These are phyloP conservation scores for Eptatretus burgeri DNA, from an alignment of 2,113 vertebrate genomes.

Conservation along the genomic window DNA sequence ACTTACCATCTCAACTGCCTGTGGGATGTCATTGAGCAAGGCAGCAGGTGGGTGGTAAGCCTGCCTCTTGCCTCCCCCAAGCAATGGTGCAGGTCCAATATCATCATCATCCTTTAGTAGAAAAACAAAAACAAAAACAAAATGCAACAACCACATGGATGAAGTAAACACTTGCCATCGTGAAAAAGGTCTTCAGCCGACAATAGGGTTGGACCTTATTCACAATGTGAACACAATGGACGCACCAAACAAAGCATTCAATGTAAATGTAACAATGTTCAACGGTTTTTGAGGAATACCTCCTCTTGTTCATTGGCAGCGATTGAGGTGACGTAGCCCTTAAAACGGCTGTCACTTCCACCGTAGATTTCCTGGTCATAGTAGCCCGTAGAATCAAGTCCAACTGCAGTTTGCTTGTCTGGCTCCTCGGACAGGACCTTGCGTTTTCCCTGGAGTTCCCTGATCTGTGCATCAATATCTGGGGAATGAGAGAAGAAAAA, in stretches of 20 bases:
- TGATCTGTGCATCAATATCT: conserved; percentile 98
- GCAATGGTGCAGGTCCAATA: conserved; percentile 54
- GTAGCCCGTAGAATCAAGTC: conserved; percentile 79
- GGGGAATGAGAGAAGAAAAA: background rate
- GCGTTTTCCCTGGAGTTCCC: conserved; percentile 90
- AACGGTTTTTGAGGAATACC: conserved; percentile 21
- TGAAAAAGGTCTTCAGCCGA: background rate
- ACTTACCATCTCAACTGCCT: conserved; percentile 64
- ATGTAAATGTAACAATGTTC: background rate
- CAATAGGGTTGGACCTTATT: background rate
- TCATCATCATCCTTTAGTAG: conserved; percentile 62
- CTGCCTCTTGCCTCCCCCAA: conserved; percentile 66
- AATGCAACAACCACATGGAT: background rate
- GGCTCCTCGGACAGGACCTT: conserved; percentile 34
- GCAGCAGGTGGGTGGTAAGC: conserved; percentile 89
- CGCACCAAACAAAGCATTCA: conserved; percentile 2
- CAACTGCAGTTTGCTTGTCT: conserved; percentile 53
- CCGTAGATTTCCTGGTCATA: conserved; percentile 94
- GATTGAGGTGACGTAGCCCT: conserved; percentile 87
- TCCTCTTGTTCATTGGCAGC: conserved; percentile 91
- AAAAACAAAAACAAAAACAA: background rate
- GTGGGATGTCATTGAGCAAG: conserved; percentile 79
- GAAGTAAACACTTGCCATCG: background rate
- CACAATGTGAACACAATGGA: conserved; percentile 1
- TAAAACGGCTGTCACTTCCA: conserved; percentile 79